These are phyloP conservation scores for Zeus faber DNA, from an alignment of 2,113 vertebrate genomes.

Conservation along the genomic window DNA sequence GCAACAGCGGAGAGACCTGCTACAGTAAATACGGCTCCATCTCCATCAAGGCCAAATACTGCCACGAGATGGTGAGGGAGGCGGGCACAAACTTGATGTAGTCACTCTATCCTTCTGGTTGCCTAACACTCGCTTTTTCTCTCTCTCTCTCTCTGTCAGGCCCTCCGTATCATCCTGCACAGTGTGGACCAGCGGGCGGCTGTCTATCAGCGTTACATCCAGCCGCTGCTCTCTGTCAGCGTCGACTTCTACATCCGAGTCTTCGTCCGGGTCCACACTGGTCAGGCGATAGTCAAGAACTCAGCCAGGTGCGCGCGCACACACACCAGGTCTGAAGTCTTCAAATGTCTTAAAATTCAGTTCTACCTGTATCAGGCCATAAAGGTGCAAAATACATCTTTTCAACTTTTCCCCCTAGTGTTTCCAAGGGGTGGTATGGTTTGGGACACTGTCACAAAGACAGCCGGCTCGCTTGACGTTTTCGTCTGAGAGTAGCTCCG, in stretches of 20 bases:
- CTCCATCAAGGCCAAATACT: conserved; percentile 88
- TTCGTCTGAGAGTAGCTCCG: too few species aligned
- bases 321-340: too few species aligned
- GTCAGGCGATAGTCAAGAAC: conserved; percentile 87
- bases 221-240: conserved; percentile 85
- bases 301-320: conserved; percentile 80
- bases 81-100: background rate
- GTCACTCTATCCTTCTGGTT: background rate
- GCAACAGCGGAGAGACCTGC: conserved; percentile 88
- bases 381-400: too few species aligned
- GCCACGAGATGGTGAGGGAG: conserved; percentile 89
- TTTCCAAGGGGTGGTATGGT: too few species aligned
- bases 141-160: conserved; percentile 59
- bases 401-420: too few species aligned
- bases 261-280: conserved; percentile 84
- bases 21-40: conserved; percentile 92
- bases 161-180: conserved; percentile 87
- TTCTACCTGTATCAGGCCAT: too few species aligned
- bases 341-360: too few species aligned
- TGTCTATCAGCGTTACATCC: conserved; percentile 90
- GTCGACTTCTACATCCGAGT: conserved; percentile 91
- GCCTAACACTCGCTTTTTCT: background rate
- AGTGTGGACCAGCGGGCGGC: conserved; percentile 85
- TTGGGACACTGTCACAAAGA: too few species aligned
- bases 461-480: too few species aligned